phyloP scores from a whole-genome alignment of 2,797 vertebrate genomes.

The Nyctibius grandis region DNA sequence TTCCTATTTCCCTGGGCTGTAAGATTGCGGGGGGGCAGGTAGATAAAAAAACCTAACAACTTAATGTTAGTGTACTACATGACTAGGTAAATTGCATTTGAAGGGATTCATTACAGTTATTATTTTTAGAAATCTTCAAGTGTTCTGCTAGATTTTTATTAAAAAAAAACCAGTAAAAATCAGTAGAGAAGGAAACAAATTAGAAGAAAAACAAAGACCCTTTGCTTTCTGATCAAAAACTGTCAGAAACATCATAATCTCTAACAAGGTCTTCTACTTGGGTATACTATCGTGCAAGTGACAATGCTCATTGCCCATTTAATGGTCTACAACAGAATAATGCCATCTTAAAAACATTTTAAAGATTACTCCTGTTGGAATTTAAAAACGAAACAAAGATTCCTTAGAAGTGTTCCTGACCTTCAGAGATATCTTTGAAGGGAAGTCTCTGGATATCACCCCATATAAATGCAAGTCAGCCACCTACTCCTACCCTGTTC shows the following conservation, averaged over 20 bases:
- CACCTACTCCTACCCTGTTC: not conserved
- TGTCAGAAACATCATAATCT: not conserved
- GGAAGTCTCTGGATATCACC: not conserved
- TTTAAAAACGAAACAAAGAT: not conserved
- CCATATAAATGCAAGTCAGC: not conserved
- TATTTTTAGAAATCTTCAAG: not conserved
- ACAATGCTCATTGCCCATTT: not conserved
- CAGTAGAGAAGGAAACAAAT: not conserved
- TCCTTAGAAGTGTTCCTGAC: not conserved
- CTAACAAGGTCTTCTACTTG: not conserved
- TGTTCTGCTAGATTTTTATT: not conserved
- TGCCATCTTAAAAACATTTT: not conserved
- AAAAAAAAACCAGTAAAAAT: not conserved
- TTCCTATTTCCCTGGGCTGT: not conserved
- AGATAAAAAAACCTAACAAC: fast-evolving
- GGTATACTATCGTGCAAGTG: not conserved
- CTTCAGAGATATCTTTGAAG: not conserved
- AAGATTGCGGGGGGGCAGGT: not conserved
- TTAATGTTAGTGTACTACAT: not conserved
- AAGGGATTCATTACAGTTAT: not conserved
- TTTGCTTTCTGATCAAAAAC: not conserved
- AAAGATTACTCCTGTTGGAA: not conserved
- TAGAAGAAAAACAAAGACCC: not conserved
- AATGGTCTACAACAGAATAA: not conserved
- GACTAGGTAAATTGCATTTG: not conserved